Base-by-base conservation (phyloP, 2,888 invertebrate genomes). In the Cacoxenus indagator region DNA sequence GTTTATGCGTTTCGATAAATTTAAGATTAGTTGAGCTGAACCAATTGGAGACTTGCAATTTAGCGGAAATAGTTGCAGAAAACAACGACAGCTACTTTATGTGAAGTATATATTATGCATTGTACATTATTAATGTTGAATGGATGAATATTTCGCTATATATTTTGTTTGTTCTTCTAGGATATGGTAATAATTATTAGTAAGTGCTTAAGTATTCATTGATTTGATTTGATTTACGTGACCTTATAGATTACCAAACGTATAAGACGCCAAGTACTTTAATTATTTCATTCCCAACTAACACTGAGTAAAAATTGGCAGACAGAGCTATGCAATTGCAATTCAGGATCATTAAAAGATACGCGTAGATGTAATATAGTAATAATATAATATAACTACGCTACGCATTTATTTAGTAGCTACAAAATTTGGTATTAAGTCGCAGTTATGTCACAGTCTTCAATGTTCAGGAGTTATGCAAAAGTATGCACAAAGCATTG, bases 401-500 rank as follows among this genome's bases (percentile, higher is more conserved):
- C 14, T 37, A 37, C 14, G 8, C 14, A 37, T 31, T 31, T 31
- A 31, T 31, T 31, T 31, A 6, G 19, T 51, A 51, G 4, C 4
- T 54, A 22, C 8, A 54, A 22, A 65, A 43, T 43, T 55, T 64
- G 26, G 43, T 43, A 66, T 57, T 67, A 55, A 57, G 43, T 67
- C 57, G 59, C 59, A 67, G 46, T 57, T 59, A 67, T 27, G 65
- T 37, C 51, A 65, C 67, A 67, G 67, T 67, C 67, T 67, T 67
- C 64, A 64, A 64, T 64, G 51, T 71, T n/a, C n/a, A n/a, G n/a
- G n/a, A n/a, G n/a, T n/a, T n/a, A n/a, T n/a, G n/a, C n/a, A n/a
- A n/a, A n/a, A n/a, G n/a, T n/a, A n/a, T n/a, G n/a, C n/a, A n/a
- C n/a, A n/a, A n/a, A n/a, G n/a, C n/a, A n/a, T n/a, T n/a, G n/a